Evolutionary conservation across 1,140 invertebrate genomes (phyloP).

Genomic region (Heliconius nattereri): DNA sequence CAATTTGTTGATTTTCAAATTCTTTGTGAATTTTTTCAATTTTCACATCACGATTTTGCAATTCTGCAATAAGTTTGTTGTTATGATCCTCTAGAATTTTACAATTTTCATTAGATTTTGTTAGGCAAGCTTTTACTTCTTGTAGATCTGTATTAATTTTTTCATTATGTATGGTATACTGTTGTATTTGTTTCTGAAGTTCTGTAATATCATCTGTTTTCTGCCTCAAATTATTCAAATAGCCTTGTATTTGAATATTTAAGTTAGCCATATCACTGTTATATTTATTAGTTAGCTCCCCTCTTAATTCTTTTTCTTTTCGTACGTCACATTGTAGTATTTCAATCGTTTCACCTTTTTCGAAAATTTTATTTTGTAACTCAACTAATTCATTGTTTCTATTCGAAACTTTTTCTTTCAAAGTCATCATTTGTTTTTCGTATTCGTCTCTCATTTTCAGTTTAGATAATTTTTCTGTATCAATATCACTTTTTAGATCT

Average conservation of each 20-base stretch:
- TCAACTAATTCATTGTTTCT: slow-evolving; percentile 74
- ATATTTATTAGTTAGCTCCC: slow-evolving; percentile 53
- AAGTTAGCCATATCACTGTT: slow-evolving; percentile 52
- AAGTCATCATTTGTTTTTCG: slow-evolving; percentile 67
- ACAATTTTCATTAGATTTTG: slow-evolving; percentile 48
- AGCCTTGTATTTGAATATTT: slow-evolving; percentile 43
- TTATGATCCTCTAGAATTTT: slow-evolving; percentile 49
- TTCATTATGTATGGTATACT: slow-evolving; percentile 46
- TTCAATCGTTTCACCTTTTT: slow-evolving; percentile 69
- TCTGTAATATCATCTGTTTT: slow-evolving; percentile 51
- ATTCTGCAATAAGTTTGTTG: slow-evolving; percentile 46
- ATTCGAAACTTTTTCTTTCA: slow-evolving; percentile 71
- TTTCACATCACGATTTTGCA: slow-evolving; percentile 48
- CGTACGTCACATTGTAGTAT: slow-evolving; percentile 54
- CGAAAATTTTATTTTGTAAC: slow-evolving; percentile 67
- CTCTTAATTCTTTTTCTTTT: slow-evolving; percentile 59
- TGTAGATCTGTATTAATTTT: slow-evolving; percentile 50
- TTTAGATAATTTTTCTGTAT: slow-evolving; percentile 57
- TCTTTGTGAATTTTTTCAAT: slow-evolving; percentile 53
- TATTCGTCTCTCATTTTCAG: slow-evolving; percentile 65
- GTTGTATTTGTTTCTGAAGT: slow-evolving; percentile 48
- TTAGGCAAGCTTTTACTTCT: slow-evolving; percentile 41
- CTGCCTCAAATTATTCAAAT: slow-evolving; percentile 48
- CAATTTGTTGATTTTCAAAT: slow-evolving; percentile 47
- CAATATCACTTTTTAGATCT: slow-evolving; percentile 56